phyloP scores from a whole-genome alignment of 1,140 invertebrate genomes.

The Drosophila setifemur region DNA sequence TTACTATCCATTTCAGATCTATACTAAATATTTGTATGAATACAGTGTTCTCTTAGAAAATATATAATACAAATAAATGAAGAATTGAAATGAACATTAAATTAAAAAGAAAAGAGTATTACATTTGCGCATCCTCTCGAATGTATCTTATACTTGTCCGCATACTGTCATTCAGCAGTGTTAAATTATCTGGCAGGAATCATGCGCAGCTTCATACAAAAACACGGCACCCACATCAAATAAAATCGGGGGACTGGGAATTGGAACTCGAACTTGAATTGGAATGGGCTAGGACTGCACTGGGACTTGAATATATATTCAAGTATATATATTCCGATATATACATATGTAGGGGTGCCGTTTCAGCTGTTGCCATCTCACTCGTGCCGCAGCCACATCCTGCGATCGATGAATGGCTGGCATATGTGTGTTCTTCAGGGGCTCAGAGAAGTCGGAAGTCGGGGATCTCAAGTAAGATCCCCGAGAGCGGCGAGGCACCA shows the following conservation, averaged over 20 bases:
- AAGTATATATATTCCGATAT: too few relatives aligned
- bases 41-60: too few relatives aligned
- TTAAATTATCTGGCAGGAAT: conserved; percentile 46
- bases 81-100: too few relatives aligned
- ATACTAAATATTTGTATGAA: too few relatives aligned
- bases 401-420: conserved; percentile 29
- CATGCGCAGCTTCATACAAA: conserved; percentile 74
- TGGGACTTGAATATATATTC: neutral
- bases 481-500: conserved; percentile 1
- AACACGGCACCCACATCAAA: conserved; percentile 44
- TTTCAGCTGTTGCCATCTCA: neutral
- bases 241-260: neutral
- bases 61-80: too few relatives aligned
- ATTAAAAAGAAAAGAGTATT: too few relatives aligned
- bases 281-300: conserved; percentile 15
- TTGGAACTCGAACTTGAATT: conserved; percentile 4
- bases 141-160: neutral
- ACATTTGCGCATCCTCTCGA: too few relatives aligned
- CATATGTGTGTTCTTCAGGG: neutral
- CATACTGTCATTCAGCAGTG: neutral
- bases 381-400: conserved; percentile 25
- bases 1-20: too few relatives aligned
- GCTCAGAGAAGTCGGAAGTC: conserved; percentile 11
- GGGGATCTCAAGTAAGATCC: neutral
- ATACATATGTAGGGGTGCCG: too few relatives aligned